A percentile compares a stretch with the other conserved stretches of the same genome.
Evolutionary conservation across 1,140 invertebrate species (phyloP).

Genomic region (Lerema accius): DNA sequence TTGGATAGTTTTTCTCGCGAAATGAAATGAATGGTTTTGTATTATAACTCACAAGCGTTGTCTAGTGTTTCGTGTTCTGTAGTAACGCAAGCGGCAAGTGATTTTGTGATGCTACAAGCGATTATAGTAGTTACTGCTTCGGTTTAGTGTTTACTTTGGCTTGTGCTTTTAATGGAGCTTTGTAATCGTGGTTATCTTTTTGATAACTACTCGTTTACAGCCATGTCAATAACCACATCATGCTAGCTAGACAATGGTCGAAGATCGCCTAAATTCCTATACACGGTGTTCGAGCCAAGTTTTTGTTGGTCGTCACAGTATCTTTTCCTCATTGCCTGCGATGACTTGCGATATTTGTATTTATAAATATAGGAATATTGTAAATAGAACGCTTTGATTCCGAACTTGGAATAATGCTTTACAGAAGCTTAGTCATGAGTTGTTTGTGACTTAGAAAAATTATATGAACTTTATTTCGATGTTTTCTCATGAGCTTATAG

Average conservation of each 20-base stretch:
- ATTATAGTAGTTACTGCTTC: slow-evolving; percentile 2
- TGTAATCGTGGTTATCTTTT: slow-evolving; percentile 17
- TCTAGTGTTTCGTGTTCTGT: slow-evolving; percentile 5
- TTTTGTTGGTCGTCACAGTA: background rate
- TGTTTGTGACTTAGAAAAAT: background rate
- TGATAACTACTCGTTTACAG: slow-evolving; percentile 19
- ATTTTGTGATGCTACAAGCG: background rate
- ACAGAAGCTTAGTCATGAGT: background rate
- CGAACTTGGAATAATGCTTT: background rate
- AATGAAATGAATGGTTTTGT: background rate
- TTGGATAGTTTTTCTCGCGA: slow-evolving; percentile 13
- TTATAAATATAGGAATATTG: background rate
- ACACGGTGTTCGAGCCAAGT: slow-evolving; percentile 17
- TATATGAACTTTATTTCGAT: background rate
- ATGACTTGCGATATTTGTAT: slow-evolving; percentile 2
- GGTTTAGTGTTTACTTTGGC: slow-evolving; percentile 18
- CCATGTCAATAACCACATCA: slow-evolving; percentile 34
- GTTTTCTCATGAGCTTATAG: background rate
- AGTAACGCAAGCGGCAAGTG: background rate
- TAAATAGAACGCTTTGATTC: background rate
- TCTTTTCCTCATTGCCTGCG: background rate
- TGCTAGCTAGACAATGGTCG: slow-evolving; percentile 21
- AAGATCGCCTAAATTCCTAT: slow-evolving; percentile 11
- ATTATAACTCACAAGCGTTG: slow-evolving; percentile 13
- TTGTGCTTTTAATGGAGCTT: slow-evolving; percentile 19